phyloP scores from a whole-genome alignment of 2,113 vertebrate genomes.

The Crotalus tigris region DNA sequence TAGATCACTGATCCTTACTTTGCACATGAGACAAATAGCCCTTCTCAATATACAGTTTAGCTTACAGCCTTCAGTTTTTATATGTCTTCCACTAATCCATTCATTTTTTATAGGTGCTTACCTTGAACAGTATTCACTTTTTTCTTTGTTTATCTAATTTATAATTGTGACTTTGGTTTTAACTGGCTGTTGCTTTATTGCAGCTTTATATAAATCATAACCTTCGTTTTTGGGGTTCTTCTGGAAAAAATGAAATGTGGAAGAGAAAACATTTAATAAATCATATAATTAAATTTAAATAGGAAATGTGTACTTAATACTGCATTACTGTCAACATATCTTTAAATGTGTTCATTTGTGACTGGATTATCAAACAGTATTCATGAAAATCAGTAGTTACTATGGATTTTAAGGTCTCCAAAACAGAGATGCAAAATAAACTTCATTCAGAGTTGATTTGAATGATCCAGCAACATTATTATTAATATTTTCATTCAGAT shows the following conservation, averaged over 20 bases:
- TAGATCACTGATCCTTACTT: background rate
- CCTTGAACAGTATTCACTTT: background rate
- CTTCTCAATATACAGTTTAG: background rate
- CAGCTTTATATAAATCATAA: background rate
- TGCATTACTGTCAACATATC: background rate
- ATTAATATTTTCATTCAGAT: slow-evolving; percentile 3
- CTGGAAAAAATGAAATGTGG: background rate
- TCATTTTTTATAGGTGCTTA: background rate
- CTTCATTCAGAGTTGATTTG: background rate
- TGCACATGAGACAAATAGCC: background rate
- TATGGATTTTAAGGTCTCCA: background rate
- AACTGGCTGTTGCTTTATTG: background rate
- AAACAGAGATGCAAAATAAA: background rate
- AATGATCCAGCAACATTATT: background rate
- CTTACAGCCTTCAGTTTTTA: background rate
- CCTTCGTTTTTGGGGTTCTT: background rate
- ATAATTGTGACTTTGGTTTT: background rate
- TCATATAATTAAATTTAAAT: background rate
- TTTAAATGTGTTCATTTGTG: background rate
- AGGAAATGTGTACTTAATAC: background rate
- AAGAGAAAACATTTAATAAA: background rate
- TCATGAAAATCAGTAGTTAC: background rate
- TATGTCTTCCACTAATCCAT: background rate
- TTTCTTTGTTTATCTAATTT: background rate
- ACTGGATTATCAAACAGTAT: background rate